Conservation (phyloP, 1,140 invertebrate genomes). For the Planococcus citri region DNA sequence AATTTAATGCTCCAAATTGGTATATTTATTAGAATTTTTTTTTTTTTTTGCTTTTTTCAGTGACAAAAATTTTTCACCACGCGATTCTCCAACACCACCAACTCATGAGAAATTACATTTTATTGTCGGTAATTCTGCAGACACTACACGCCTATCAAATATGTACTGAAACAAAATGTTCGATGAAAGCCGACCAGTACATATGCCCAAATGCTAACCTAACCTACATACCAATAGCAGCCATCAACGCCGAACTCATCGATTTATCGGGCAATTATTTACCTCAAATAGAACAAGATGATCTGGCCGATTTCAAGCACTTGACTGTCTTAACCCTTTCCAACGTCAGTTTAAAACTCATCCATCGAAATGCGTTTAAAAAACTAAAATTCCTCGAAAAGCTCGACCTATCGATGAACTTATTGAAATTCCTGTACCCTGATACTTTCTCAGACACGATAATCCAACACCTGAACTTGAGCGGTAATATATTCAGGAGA, state of each 20-base stretch:
- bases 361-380: not conserved
- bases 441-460: not conserved
- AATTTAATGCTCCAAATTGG: too few relatives aligned
- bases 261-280: not conserved
- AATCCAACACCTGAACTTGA: not conserved
- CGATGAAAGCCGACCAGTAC: not conserved
- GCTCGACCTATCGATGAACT: not conserved
- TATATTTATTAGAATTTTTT: too few relatives aligned
- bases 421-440: not conserved
- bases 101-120: not conserved
- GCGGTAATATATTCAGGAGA: slow-evolving; percentile 7
- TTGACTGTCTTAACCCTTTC: not conserved
- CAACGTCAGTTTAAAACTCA: not conserved
- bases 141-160: not conserved
- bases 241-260: not conserved
- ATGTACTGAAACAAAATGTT: not conserved
- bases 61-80: too few relatives aligned
- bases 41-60: too few relatives aligned
- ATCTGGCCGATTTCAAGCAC: not conserved
- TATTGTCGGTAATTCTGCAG: not conserved
- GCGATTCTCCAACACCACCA: too few relatives aligned
- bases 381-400: not conserved
- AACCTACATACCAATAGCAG: not conserved
- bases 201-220: not conserved
- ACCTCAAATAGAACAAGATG: not conserved